Percentiles rank a stretch among this genome's conserved stretches.
These are phyloP conservation scores for Hypomecis punctinalis DNA, from an alignment of 2,888 invertebrate species.

Conservation along the genomic window DNA sequence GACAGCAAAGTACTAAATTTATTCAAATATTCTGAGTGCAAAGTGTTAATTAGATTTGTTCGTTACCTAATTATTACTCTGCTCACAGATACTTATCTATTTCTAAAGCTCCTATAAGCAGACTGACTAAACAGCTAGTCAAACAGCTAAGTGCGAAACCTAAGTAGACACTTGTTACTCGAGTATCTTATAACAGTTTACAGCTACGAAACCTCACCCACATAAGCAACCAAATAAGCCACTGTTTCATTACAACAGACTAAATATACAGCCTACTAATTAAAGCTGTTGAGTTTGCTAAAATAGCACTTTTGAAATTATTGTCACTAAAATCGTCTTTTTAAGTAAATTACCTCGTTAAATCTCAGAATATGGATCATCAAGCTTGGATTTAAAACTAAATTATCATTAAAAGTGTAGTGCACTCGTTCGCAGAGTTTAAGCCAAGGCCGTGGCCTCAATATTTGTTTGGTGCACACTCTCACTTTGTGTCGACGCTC, in stretches of 20 bases:
- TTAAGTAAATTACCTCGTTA: constrained; percentile 25
- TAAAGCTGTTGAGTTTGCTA: constrained; percentile 7
- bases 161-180: too few relatives aligned
- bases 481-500: constrained; percentile 43
- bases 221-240: background rate
- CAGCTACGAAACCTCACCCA: background rate
- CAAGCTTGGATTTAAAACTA: constrained; percentile 33
- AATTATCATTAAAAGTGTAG: constrained; percentile 41
- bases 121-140: too few relatives aligned
- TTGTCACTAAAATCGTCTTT: constrained; percentile 25
- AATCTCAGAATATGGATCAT: constrained; percentile 23
- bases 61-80: too few relatives aligned
- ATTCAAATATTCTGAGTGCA: too few relatives aligned
- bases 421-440: constrained; percentile 39
- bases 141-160: too few relatives aligned
- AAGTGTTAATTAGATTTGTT: too few relatives aligned
- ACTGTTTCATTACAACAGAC: constrained; percentile 4
- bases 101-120: too few relatives aligned
- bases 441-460: constrained; percentile 49
- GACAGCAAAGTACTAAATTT: too few relatives aligned
- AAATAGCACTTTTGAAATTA: constrained; percentile 12
- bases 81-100: too few relatives aligned
- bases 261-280: constrained; percentile 2
- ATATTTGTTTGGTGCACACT: constrained; percentile 45
- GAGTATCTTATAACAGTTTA: background rate